Evolutionary conservation across 2,888 invertebrate species (phyloP).

Genomic region (Ochropleura leucogaster): DNA sequence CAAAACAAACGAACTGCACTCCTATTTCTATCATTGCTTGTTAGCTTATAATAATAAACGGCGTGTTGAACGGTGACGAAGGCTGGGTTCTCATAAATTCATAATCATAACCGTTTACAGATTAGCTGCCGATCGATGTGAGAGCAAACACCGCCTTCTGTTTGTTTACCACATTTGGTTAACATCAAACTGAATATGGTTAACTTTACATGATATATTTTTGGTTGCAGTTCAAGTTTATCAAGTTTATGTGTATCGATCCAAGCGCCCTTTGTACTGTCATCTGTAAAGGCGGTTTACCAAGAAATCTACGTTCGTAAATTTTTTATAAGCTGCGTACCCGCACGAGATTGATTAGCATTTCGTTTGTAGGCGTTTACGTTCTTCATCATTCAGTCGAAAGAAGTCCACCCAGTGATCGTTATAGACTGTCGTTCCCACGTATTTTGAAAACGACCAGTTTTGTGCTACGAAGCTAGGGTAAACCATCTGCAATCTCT

Average conservation of each 20-base stretch:
- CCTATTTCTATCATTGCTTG: conserved; percentile 33
- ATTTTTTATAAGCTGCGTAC: neutral
- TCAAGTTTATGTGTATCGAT: conserved; percentile 31
- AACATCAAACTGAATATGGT: conserved; percentile 68
- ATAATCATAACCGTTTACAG: conserved; percentile 68
- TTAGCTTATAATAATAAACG: conserved; percentile 58
- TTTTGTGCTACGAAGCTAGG: neutral
- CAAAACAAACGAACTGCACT: conserved; percentile 24
- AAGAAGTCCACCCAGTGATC: neutral
- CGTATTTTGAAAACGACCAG: neutral
- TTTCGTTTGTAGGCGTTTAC: neutral
- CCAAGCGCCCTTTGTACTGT: conserved; percentile 1
- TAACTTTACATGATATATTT: conserved; percentile 46
- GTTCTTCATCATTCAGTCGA: neutral
- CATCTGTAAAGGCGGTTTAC: neutral
- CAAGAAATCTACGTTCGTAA: neutral
- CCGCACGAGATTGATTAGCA: neutral
- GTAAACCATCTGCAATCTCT: conserved; percentile 30
- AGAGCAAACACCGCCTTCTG: conserved; percentile 70
- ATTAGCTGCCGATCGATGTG: conserved; percentile 65
- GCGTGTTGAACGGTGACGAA: conserved; percentile 48
- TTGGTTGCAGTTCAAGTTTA: conserved; percentile 47
- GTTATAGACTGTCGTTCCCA: neutral
- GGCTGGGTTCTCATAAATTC: conserved; percentile 61
- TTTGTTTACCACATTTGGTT: conserved; percentile 77